phyloP scores from a whole-genome alignment of 2,797 vertebrate genomes.

The Onychomys torridus region DNA sequence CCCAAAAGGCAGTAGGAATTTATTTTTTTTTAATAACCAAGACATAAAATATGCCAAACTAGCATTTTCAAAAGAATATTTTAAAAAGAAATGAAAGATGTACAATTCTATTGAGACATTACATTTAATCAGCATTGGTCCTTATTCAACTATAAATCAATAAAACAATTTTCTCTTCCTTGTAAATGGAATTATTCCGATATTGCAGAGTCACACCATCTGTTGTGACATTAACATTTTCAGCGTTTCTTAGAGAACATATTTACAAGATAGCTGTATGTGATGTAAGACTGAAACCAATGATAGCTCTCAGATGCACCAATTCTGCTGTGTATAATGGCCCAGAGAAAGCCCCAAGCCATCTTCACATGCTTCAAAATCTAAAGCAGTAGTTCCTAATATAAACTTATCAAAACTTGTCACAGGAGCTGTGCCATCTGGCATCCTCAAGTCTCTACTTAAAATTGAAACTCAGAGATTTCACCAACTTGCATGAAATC shows the following conservation, averaged over 20 bases:
- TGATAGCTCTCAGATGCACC: constrained; percentile 30
- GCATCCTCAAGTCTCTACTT: constrained; percentile 5
- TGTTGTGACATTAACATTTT: constrained; percentile 67
- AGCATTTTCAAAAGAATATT: neutral
- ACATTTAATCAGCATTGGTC: neutral
- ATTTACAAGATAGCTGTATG: constrained; percentile 54
- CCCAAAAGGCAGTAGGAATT: neutral
- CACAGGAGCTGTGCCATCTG: neutral
- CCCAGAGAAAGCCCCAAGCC: constrained; percentile 56
- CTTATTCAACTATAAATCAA: constrained; percentile 55
- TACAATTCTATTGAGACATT: neutral
- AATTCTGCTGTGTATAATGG: constrained; percentile 59
- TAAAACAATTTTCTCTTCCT: constrained; percentile 59
- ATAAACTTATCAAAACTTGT: constrained; percentile 57
- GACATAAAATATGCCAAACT: constrained; percentile 33
- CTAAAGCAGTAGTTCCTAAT: constrained; percentile 8
- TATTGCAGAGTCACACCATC: constrained; percentile 62
- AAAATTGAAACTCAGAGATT: neutral
- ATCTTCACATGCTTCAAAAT: neutral
- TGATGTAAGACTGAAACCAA: constrained; percentile 50
- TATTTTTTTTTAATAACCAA: neutral
- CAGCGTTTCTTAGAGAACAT: constrained; percentile 53
- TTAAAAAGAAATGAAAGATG: constrained; percentile 22
- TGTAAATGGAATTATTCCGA: constrained; percentile 23
- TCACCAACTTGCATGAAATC: neutral